These are phyloP conservation scores for Vannuccia rotundouncinata DNA, from an alignment of 2,888 invertebrate genomes.

Conservation along the genomic window DNA sequence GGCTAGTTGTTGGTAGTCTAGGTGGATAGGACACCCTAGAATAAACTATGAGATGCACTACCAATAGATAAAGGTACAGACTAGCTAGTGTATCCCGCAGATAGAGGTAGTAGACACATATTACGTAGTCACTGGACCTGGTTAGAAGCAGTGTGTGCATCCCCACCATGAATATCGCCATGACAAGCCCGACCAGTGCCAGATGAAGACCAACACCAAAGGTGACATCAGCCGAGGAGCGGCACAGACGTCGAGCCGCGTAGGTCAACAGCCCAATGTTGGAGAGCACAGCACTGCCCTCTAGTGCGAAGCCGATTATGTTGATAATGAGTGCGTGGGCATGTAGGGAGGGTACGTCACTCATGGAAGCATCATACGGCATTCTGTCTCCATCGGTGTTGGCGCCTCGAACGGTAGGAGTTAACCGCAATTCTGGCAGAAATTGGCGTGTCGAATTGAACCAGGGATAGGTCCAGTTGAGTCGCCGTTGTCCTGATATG, in stretches of 20 bases:
- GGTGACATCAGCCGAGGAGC: background rate
- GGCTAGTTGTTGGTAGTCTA: background rate
- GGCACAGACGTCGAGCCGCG: background rate
- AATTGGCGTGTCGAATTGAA: background rate
- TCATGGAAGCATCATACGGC: background rate
- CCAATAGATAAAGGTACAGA: background rate
- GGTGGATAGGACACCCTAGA: background rate
- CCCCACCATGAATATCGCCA: background rate
- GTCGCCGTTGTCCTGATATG: background rate
- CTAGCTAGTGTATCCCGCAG: background rate
- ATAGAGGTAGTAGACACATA: background rate
- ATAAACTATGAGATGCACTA: background rate
- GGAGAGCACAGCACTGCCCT: background rate
- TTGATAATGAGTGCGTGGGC: background rate
- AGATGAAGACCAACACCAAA: background rate
- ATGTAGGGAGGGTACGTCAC: background rate
- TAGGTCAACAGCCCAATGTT: background rate
- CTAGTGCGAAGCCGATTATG: background rate
- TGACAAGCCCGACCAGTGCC: background rate
- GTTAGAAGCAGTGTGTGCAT: background rate
- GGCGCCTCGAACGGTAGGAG: background rate
- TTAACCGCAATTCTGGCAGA: background rate
- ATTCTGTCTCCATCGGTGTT: background rate
- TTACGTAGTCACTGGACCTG: background rate
- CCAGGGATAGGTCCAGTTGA: background rate